phyloP scores from a whole-genome alignment of 2,797 vertebrate genomes.

The Paedocypris micromegethes region DNA sequence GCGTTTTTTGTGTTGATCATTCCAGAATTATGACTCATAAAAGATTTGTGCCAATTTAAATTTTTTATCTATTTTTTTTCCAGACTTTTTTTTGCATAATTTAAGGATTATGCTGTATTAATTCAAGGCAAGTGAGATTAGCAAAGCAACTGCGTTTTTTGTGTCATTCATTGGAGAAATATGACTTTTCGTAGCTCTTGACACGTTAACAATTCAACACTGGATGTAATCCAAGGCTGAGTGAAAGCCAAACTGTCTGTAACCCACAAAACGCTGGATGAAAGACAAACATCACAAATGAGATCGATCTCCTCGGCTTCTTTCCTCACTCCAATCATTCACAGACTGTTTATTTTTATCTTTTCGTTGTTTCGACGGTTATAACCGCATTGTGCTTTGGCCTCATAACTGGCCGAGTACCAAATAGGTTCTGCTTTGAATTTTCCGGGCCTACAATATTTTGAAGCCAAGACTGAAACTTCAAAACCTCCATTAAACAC shows the following conservation, averaged over 20 bases:
- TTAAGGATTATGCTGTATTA: no score
- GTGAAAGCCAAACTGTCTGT: neutral
- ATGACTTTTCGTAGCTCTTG: slow-evolving; percentile 1
- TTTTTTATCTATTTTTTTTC: no score
- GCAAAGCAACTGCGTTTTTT: neutral
- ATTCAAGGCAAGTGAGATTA: neutral
- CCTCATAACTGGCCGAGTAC: slow-evolving; percentile 24
- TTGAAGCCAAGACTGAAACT: slow-evolving; percentile 35
- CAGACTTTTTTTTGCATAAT: no score
- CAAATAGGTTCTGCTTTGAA: slow-evolving; percentile 27
- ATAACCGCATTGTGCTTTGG: slow-evolving; percentile 9
- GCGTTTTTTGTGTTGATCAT: no score
- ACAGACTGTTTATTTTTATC: slow-evolving; percentile 2
- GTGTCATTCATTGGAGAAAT: neutral
- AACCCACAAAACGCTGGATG: slow-evolving; percentile 10
- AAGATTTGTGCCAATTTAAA: no score
- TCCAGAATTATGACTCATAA: no score
- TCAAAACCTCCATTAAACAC: slow-evolving; percentile 38
- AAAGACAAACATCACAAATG: slow-evolving; percentile 1
- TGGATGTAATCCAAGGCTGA: neutral
- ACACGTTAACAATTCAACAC: slow-evolving; percentile 1
- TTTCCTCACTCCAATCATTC: neutral
- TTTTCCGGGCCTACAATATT: slow-evolving; percentile 16
- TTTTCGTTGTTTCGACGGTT: slow-evolving; percentile 14
- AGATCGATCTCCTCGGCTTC: neutral